A percentile compares a stretch with the other conserved stretches of the same genome.
Conservation (phyloP, 92 coral and sea anemone species). For the Siderastrea radians region DNA sequence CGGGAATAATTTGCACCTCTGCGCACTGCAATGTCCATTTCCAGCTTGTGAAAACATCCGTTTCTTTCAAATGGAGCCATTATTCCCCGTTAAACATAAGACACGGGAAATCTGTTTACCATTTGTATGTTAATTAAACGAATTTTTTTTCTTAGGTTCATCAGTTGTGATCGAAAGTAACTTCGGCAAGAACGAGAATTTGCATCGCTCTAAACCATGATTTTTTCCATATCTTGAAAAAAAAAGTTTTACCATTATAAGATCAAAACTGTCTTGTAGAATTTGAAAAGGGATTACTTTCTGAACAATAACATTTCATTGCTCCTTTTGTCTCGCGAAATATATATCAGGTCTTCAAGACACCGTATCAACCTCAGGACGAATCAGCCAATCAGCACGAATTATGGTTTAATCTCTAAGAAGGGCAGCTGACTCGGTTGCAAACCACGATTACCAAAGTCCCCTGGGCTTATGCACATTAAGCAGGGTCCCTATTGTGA, state of each 20-base stretch:
- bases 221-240: too few species aligned
- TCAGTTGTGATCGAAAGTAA: neutral
- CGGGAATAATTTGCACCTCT: neutral
- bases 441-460: neutral
- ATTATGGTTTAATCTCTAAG: conserved; percentile 61
- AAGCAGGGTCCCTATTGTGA: conserved; percentile 58
- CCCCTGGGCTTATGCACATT: conserved; percentile 2
- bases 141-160: neutral
- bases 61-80: neutral
- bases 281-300: neutral
- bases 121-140: neutral
- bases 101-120: neutral
- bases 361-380: conserved; percentile 17
- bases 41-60: conserved; percentile 18
- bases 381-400: conserved; percentile 70
- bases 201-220: too few species aligned
- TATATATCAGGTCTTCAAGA: conserved; percentile 15
- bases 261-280: conserved; percentile 31
- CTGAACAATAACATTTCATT: conserved; percentile 21
- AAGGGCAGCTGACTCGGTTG: conserved; percentile 71
- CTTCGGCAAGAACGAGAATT: too few species aligned
- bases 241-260: too few species aligned
- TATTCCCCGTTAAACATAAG: neutral
- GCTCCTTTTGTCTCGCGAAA: neutral
- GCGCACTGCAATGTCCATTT: neutral